These are phyloP conservation scores for Bacillus rossius DNA, from an alignment of 1,140 invertebrate genomes.

Conservation along the genomic window DNA sequence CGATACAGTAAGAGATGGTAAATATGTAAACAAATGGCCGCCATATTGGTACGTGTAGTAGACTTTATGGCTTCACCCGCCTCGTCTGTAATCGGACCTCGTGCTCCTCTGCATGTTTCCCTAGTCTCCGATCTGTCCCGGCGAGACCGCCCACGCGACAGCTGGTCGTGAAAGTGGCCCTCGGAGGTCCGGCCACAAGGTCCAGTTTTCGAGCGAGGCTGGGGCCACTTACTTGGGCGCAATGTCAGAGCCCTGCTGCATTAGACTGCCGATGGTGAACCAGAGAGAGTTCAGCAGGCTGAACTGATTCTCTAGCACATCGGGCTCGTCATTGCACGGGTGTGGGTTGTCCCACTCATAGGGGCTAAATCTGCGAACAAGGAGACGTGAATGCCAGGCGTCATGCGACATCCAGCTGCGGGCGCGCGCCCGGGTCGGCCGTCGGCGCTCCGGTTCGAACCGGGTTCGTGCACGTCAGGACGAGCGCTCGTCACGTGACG, in stretches of 20 bases:
- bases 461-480: too few species aligned
- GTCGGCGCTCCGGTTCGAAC: neutral
- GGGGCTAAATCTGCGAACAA: conserved; percentile 67
- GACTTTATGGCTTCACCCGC: too few species aligned
- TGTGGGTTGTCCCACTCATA: conserved; percentile 87
- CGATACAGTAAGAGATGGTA: too few species aligned
- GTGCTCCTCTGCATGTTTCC: too few species aligned
- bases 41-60: too few species aligned
- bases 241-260: conserved; percentile 90
- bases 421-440: neutral
- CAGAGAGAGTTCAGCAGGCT: conserved; percentile 80
- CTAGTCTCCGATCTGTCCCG: too few species aligned
- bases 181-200: neutral
- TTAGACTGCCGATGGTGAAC: conserved; percentile 85
- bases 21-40: too few species aligned
- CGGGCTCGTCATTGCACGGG: conserved; percentile 70
- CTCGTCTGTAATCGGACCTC: too few species aligned
- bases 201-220: neutral
- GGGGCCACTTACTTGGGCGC: conserved; percentile 59
- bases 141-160: too few species aligned
- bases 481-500: too few species aligned
- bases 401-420: neutral
- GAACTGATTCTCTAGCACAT: conserved; percentile 82
- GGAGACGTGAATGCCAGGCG: neutral
- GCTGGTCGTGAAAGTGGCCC: too few species aligned